Conservation (phyloP, 2,113 vertebrate genomes). For the Tetrao urogallus region DNA sequence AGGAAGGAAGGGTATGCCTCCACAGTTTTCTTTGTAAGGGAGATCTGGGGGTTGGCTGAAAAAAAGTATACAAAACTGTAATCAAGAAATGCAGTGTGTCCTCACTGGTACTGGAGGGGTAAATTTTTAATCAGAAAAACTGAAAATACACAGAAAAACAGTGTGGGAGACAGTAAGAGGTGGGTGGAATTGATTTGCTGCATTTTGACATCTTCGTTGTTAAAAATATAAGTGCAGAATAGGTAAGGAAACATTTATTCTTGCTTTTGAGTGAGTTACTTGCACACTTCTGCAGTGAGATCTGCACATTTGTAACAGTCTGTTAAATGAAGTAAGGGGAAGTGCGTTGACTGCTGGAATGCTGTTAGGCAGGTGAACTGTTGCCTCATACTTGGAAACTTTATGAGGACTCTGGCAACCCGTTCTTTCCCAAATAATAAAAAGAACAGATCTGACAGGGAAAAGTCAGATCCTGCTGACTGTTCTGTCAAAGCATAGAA, state of each 20-base stretch:
- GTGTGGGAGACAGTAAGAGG: background rate
- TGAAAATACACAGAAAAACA: constrained; percentile 46
- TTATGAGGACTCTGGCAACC: background rate
- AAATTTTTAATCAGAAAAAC: constrained; percentile 69
- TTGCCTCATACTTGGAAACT: constrained; percentile 3
- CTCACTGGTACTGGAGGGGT: constrained; percentile 48
- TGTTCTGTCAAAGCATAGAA: background rate
- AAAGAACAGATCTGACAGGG: background rate
- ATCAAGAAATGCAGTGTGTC: constrained; percentile 40
- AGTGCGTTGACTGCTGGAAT: background rate
- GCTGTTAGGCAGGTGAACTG: background rate
- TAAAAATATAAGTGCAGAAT: constrained; percentile 4
- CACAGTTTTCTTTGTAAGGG: background rate
- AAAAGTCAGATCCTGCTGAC: background rate
- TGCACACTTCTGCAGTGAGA: background rate
- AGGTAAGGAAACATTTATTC: constrained; percentile 4
- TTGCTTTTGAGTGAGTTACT: constrained; percentile 37
- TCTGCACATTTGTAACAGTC: background rate
- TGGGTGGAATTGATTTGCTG: background rate
- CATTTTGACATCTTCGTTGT: background rate
- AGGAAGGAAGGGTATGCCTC: background rate
- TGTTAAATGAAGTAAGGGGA: constrained; percentile 9
- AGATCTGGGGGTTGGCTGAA: background rate
- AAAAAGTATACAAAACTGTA: constrained; percentile 22
- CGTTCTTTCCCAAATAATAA: background rate